Percentiles rank a stretch among this genome's conserved stretches.
These are phyloP conservation scores for Mustelus asterias DNA, from an alignment of 2,113 vertebrate genomes.

Conservation along the genomic window DNA sequence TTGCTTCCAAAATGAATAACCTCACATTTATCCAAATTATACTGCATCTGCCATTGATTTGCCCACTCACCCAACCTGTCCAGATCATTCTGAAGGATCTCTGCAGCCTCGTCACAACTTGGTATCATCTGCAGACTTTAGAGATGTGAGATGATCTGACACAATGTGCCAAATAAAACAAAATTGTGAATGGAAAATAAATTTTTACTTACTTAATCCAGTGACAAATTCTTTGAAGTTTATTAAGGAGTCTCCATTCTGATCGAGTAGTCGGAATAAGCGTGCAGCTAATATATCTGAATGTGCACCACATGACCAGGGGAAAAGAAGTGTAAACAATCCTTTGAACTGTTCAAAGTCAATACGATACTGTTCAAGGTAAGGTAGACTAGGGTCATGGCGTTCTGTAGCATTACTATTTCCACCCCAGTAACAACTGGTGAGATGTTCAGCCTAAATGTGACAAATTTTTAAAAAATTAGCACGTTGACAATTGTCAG, in stretches of 20 bases:
- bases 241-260: slow-evolving; percentile 84
- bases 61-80: no score
- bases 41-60: no score
- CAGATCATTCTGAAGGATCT: no score
- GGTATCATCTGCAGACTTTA: no score
- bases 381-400: slow-evolving; percentile 93
- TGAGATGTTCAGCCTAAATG: slow-evolving; percentile 84
- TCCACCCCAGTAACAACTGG: slow-evolving; percentile 97
- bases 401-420: slow-evolving; percentile 83
- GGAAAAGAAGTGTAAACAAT: slow-evolving; percentile 81
- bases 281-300: slow-evolving; percentile 75
- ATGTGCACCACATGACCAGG: slow-evolving; percentile 83
- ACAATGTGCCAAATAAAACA: background rate
- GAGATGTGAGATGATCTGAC: no score
- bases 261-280: slow-evolving; percentile 81
- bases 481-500: background rate
- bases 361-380: slow-evolving; percentile 95
- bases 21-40: no score
- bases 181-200: background rate
- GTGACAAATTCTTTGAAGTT: slow-evolving; percentile 93
- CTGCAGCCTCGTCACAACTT: no score
- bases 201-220: slow-evolving; percentile 71
- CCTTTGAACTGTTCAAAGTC: slow-evolving; percentile 93
- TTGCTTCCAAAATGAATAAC: no score
- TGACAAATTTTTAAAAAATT: background rate